A percentile compares a stretch with the other conserved stretches of the same genome.
Evolutionary conservation across 2,888 invertebrate species (phyloP).

Genomic region (Nowickia ferox): DNA sequence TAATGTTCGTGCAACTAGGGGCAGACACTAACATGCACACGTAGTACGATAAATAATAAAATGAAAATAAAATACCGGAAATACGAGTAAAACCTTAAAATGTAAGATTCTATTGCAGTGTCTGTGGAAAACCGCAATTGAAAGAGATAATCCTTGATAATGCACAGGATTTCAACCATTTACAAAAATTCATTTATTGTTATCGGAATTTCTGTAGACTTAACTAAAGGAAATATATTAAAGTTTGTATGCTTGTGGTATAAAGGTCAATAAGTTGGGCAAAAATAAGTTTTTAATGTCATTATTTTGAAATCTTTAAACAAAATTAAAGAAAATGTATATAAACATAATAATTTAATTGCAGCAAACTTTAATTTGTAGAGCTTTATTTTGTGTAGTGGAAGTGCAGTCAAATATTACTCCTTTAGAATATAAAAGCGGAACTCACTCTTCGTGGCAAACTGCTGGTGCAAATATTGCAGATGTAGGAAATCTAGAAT

Average conservation of each 20-base stretch:
- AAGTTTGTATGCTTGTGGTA: not conserved
- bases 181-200: slow-evolving; percentile 32
- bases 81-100: slow-evolving; percentile 5
- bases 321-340: not conserved
- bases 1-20: not conserved
- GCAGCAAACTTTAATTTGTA: too few relatives aligned
- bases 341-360: not conserved
- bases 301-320: not conserved
- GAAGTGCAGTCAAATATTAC: too few relatives aligned
- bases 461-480: too few relatives aligned
- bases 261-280: slow-evolving; percentile 51
- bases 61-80: slow-evolving; percentile 10
- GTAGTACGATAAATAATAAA: not conserved
- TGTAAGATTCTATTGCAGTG: slow-evolving; percentile 5
- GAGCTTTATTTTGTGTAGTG: too few relatives aligned
- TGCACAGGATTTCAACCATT: not conserved
- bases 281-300: not conserved
- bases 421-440: too few relatives aligned
- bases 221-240: slow-evolving; percentile 1
- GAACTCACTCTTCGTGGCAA: too few relatives aligned
- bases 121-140: slow-evolving; percentile 52
- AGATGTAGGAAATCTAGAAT: too few relatives aligned
- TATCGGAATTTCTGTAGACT: slow-evolving; percentile 10
- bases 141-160: slow-evolving; percentile 58
- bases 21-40: not conserved